Percentiles rank a stretch among this genome's conserved stretches.
These are phyloP conservation scores for Tetranychus piercei DNA, from an alignment of 2,888 invertebrate species.

Conservation along the genomic window DNA sequence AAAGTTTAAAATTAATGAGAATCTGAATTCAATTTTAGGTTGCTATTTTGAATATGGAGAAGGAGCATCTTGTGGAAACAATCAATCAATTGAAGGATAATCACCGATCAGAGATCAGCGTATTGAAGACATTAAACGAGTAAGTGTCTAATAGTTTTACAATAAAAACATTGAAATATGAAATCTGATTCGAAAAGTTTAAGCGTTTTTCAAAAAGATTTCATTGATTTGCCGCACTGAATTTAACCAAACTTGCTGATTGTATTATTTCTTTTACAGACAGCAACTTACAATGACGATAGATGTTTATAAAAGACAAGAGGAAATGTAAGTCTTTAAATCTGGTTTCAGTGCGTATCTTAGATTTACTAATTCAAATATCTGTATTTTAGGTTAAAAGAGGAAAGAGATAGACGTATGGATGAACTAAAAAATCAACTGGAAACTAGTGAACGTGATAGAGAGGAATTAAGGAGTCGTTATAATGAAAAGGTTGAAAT, in stretches of 20 bases:
- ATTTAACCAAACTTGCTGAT: neutral
- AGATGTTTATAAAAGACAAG: constrained; percentile 20
- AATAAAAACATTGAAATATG: too few relatives aligned
- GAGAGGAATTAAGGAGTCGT: constrained; percentile 15
- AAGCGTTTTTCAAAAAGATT: too few relatives aligned
- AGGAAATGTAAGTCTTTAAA: constrained; percentile 18
- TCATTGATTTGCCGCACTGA: neutral
- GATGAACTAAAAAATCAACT: constrained; percentile 18
- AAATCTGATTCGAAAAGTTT: too few relatives aligned
- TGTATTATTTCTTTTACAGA: neutral
- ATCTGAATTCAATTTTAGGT: constrained; percentile 7
- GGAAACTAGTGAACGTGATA: constrained; percentile 20
- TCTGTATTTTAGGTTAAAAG: constrained; percentile 17
- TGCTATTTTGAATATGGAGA: constrained; percentile 20
- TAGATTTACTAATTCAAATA: neutral
- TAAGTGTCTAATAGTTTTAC: constrained; percentile 7
- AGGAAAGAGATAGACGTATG: constrained; percentile 21
- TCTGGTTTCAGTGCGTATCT: neutral
- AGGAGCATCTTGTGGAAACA: constrained; percentile 14
- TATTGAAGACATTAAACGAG: constrained; percentile 19
- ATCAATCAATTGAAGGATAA: constrained; percentile 19
- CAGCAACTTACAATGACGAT: constrained; percentile 21
- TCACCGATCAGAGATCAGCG: constrained; percentile 18
- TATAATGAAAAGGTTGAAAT: constrained; percentile 22
- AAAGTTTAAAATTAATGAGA: neutral